Percentiles rank a stretch among this genome's conserved stretches.
Evolutionary conservation across 2,113 vertebrate genomes (phyloP).

Genomic region (Mustela nigripes): DNA sequence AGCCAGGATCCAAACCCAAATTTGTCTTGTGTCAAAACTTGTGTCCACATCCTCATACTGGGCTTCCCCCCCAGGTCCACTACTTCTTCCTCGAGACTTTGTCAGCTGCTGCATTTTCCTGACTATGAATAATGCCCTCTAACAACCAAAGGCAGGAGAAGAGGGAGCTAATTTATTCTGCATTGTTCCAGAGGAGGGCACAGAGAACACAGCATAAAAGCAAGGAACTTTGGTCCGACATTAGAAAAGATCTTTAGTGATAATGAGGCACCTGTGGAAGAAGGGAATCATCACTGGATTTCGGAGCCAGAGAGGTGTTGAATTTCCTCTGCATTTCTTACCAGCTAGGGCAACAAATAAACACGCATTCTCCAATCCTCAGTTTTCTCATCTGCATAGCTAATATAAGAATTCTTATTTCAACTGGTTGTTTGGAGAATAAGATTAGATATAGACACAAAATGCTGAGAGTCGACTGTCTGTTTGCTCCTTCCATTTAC

Average conservation of each 20-base stretch:
- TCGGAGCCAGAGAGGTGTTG: neutral
- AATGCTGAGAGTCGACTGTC: neutral
- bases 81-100: neutral
- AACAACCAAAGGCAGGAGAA: neutral
- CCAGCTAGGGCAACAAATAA: neutral
- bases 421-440: neutral
- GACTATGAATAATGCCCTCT: neutral
- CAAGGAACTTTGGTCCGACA: neutral
- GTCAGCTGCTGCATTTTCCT: neutral
- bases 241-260: neutral
- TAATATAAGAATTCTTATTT: neutral
- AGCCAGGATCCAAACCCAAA: neutral
- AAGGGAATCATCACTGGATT: neutral
- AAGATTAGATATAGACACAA: neutral
- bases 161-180: neutral
- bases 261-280: neutral
- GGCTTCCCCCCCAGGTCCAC: neutral
- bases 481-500: conserved; percentile 5
- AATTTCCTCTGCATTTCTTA: conserved; percentile 9
- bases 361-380: neutral
- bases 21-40: neutral
- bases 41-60: accelerated
- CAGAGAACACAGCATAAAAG: neutral
- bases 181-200: neutral
- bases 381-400: neutral